Evolutionary conservation across 2,113 vertebrate genomes (phyloP), one percentile per base, ranked within the genome.

Genomic region (Eleginops maclovinus): DNA sequence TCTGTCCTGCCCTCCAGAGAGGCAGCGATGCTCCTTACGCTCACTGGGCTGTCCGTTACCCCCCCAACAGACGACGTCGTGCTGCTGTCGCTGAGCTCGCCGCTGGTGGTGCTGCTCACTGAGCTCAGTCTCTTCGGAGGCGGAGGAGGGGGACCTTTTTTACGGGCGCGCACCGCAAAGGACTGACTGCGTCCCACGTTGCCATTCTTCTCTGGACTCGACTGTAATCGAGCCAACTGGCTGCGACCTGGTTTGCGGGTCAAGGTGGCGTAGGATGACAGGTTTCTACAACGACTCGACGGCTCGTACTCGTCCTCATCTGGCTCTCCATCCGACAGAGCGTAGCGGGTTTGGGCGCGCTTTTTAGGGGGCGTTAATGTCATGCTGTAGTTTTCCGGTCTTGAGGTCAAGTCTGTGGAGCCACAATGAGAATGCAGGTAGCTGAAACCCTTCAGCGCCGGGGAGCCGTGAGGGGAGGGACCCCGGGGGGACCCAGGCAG

Each of bases 111-210:
- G 85, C 96, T 96, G 90, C 97, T 96, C 70, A 97, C 97, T 0
- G 98, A 99, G 86, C 98, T 99, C 75, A 98, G 96, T 16, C 98
- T 96, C 79, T 98, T 99, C 0, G 98, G 97, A 0, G 97, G 98
- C 0, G 97, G 97, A 0, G 97, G 98, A 0, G 98, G 97, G 0
- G 98, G 97, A 0, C 97, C 97, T 86, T 98, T 98, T 82, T 95
- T 97, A 2, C 96, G 95, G 1, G 97, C 95, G 1, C 97, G 95
- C 24, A 99, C 94, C 0, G 97, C 97, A 0, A 98, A 98, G 0
- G 97, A 98, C 88, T 98, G 97, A 50, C 97, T 99, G 55, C 97
- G 96, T 41, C 97, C 96, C 56, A 98, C 95, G 0, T 90, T 94
- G 59, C 83, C 54, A 1, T 46, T 95, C 75, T 89, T 91, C 26